These are phyloP conservation scores for Odontocerum albicorne DNA, from an alignment of 2,888 invertebrate genomes.

Conservation along the genomic window DNA sequence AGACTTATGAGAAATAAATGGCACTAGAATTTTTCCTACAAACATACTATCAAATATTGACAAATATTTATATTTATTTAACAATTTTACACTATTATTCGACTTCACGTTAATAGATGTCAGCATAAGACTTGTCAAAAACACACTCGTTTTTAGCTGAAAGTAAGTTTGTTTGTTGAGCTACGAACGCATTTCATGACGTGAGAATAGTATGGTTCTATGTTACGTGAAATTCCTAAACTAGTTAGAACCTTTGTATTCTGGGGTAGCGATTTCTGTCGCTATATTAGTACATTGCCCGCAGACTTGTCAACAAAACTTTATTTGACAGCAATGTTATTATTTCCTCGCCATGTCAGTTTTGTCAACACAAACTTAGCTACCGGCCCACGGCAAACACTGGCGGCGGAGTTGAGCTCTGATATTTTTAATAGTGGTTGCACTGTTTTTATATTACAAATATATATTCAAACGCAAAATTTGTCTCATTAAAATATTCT, in stretches of 20 bases:
- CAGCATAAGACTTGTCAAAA: slow-evolving; percentile 11
- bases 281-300: slow-evolving; percentile 22
- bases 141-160: neutral
- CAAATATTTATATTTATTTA: no score
- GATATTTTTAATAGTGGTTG: no score
- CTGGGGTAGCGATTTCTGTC: neutral
- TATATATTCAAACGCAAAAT: neutral
- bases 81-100: no score
- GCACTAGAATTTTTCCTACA: no score
- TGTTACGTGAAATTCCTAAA: no score
- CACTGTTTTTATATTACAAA: neutral
- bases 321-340: slow-evolving; percentile 34
- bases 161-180: slow-evolving; percentile 2
- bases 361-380: slow-evolving; percentile 24
- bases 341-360: slow-evolving; percentile 29
- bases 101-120: slow-evolving; percentile 6
- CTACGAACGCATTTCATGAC: slow-evolving; percentile 2
- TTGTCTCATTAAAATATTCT: no score
- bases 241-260: no score
- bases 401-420: no score
- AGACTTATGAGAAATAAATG: no score
- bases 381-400: slow-evolving; percentile 2
- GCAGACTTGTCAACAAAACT: slow-evolving; percentile 34
- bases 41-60: no score
- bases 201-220: no score